phyloP scores from a whole-genome alignment of 2,113 vertebrate species.

The Toxotes jaculatrix region DNA sequence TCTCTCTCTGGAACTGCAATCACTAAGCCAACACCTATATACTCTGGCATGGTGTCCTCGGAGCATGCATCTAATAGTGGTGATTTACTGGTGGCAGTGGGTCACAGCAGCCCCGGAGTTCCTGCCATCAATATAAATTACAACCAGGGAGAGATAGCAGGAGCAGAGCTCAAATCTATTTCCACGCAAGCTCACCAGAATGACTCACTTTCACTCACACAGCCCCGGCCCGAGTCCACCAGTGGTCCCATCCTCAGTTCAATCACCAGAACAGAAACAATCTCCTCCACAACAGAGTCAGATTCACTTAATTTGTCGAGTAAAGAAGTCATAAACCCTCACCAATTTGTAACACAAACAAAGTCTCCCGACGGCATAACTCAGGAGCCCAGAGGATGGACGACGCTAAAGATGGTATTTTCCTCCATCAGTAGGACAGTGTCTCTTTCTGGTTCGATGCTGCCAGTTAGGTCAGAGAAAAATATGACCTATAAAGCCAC shows the following conservation, averaged over 20 bases:
- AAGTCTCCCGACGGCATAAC: constrained; percentile 5
- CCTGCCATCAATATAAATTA: constrained; percentile 66
- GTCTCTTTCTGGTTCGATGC: constrained; percentile 25
- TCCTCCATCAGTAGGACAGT: constrained; percentile 1
- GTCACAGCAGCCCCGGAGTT: constrained; percentile 54
- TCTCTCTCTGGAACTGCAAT: constrained; percentile 52
- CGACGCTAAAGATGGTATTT: neutral
- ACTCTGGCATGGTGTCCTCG: constrained; percentile 48
- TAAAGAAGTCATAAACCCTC: constrained; percentile 15
- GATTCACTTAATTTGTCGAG: constrained; percentile 15
- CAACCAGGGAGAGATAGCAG: constrained; percentile 48
- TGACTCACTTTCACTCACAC: constrained; percentile 51
- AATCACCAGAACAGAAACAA: constrained; percentile 8
- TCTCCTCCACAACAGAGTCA: constrained; percentile 10
- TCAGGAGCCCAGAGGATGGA: constrained; percentile 14
- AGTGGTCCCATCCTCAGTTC: constrained; percentile 3
- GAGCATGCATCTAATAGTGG: constrained; percentile 66
- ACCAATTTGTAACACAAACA: constrained; percentile 23
- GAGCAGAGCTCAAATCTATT: constrained; percentile 57
- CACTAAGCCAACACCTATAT: constrained; percentile 47
- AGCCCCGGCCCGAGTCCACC: constrained; percentile 15
- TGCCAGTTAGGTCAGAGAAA: neutral
- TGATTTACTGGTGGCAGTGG: constrained; percentile 72
- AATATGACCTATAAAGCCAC: constrained; percentile 29
- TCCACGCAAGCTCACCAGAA: constrained; percentile 49